Evolutionary conservation across 92 coral and sea anemone species (phyloP), one percentile per base, ranked within the genome.

Genomic region (Pocillopora meandrina): DNA sequence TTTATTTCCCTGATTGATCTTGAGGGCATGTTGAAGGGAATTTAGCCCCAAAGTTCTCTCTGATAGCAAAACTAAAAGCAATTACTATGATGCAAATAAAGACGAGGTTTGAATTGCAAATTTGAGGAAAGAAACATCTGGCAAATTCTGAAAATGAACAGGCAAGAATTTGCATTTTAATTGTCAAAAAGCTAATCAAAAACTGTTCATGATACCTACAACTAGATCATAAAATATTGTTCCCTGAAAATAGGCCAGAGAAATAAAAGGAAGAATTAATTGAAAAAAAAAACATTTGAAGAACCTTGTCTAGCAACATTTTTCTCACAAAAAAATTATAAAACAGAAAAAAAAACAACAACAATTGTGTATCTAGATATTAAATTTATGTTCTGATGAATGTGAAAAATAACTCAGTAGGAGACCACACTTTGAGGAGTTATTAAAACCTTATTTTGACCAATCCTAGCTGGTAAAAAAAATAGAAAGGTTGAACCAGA

Each of bases 91-190:
- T 12, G 14, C 18, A 59, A 12, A 59, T 12, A 21, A 0, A 65
- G 70, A 2, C 0, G 12, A 70, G 33, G 47, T 57, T 75, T 75
- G 36, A 23, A 36, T 58, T 75, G 26, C 65, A 56, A 75, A 75
- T 26, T 15, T 26, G 13, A 12, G 31, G 47, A 26, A 31, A 23
- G 21, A 75, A 75, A 75, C 65, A 75, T 34, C 66, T 75, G 66
- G 65, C 79, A 5, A 57, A 14, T 75, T 23, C 20, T 75, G 35
- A 57, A 74, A 35, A 58, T 74, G 64, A 74, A 10, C 60, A 73
- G 3, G 56, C 26, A 26, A 56, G 60, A n/a, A 34, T 0, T 70
- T 70, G 10, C 35, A 36, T 68, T 68, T 42, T 42, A 42, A 42
- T 42, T 42, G 52, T 42, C 52, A 69, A 31, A 65, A 65, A 23